These are phyloP conservation scores for Dorcus parallelipipedus DNA, from an alignment of 2,888 invertebrate species.

Conservation along the genomic window DNA sequence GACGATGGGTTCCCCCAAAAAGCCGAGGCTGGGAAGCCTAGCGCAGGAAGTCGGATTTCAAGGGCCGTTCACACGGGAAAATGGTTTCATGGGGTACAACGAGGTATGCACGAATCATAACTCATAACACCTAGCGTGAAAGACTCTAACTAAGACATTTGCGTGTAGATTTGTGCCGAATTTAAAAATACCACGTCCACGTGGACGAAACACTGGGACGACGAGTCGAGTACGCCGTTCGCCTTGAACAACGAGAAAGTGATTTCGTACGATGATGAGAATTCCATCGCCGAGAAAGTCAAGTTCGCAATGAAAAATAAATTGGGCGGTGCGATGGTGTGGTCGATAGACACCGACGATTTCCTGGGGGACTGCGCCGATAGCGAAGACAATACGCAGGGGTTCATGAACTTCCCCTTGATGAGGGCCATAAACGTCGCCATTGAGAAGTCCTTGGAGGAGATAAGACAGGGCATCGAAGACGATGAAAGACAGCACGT, in stretches of 20 bases:
- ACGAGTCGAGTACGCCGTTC: slow-evolving; percentile 60
- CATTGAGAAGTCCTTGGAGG: slow-evolving; percentile 53
- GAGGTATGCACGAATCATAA: slow-evolving; percentile 55
- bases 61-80: slow-evolving; percentile 74
- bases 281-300: slow-evolving; percentile 73
- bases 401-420: slow-evolving; percentile 60
- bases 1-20: slow-evolving; percentile 33
- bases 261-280: slow-evolving; percentile 72
- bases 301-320: slow-evolving; percentile 50
- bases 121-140: not conserved
- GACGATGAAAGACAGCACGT: slow-evolving; percentile 51
- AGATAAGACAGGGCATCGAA: slow-evolving; percentile 52
- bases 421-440: slow-evolving; percentile 71
- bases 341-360: slow-evolving; percentile 89
- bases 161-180: slow-evolving; percentile 61
- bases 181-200: slow-evolving; percentile 57
- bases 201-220: slow-evolving; percentile 73
- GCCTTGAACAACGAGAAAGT: slow-evolving; percentile 62
- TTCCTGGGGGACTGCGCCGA: slow-evolving; percentile 66
- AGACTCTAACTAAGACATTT: slow-evolving; percentile 8
- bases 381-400: slow-evolving; percentile 52
- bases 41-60: slow-evolving; percentile 64
- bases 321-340: slow-evolving; percentile 80
- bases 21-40: slow-evolving; percentile 53
- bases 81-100: slow-evolving; percentile 85